Base-by-base conservation (phyloP, 2,113 vertebrate species). In the Uria lomvia region DNA sequence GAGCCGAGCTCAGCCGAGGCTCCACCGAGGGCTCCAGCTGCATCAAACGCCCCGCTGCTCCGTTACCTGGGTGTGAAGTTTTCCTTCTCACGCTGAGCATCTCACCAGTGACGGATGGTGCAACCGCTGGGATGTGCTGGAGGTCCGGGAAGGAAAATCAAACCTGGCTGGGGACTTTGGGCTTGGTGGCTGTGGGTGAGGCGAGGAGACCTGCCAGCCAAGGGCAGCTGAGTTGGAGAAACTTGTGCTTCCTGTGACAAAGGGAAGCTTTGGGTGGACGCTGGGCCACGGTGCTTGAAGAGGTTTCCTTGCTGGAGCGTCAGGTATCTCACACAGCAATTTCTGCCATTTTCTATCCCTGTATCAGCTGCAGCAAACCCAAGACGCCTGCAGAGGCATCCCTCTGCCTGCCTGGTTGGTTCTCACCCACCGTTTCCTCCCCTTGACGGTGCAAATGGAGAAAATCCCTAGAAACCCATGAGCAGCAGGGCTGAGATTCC, bases 101-200 rank as follows among this genome's bases (percentile, higher is more conserved):
- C 62, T 27, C 11, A 1, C 42, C 58, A 3, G 38, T 6, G 18
- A 40, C 1, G 1, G n/a, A 30, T 14, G n/a, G 42, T 26, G 11
- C 16, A 5, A 21, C 22, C 3, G 0, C 30, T 24, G 50, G 5
- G 18, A 36, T 6, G 1, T 0, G 3, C 5, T 16, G 22, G 59
- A 45, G 45, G 26, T 22, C 36, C 5, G 2, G 56, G 22, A 43
- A 12, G 42, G 19, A 36, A 50, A 53, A 5, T 12, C 40, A 38
- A 8, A 42, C 32, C 47, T 43, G 36, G 24, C 17, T 2, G 1
- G 66, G 43, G 40, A 9, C 24, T 32, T 30, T 22, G 49, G 80
- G 65, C 34, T 42, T n/a, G 0, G 2, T 62, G 60, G 45, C 32
- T 3, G 0, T 8, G 58, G 50, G 17, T 38, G 43, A 38, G 50